Evolutionary conservation across 2,113 vertebrate species (phyloP).

Genomic region (Trinectes maculatus): DNA sequence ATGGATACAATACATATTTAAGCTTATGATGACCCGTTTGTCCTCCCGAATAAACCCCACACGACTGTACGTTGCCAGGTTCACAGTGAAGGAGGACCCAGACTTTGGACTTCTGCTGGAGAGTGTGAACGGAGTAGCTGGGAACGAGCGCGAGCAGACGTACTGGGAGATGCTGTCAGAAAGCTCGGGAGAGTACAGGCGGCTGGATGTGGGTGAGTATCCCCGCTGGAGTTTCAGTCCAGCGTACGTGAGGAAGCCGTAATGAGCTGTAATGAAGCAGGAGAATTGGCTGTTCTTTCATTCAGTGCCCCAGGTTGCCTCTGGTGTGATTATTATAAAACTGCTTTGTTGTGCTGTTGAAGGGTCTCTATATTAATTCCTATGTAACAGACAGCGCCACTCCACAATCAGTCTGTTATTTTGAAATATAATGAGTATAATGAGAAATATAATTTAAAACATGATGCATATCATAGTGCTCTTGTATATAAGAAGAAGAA

Average conservation of each 20-base stretch:
- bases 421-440: not conserved
- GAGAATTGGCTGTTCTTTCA: constrained; percentile 43
- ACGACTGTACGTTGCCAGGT: constrained; percentile 49
- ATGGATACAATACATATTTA: not conserved
- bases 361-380: not conserved
- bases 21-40: not conserved
- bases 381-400: not conserved
- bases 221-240: constrained; percentile 35
- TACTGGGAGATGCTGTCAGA: constrained; percentile 78
- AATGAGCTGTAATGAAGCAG: constrained; percentile 60
- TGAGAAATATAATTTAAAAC: too few relatives aligned
- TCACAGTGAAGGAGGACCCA: constrained; percentile 64
- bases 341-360: not conserved
- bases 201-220: constrained; percentile 70
- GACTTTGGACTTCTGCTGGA: constrained; percentile 68
- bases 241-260: constrained; percentile 36
- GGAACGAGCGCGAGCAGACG: constrained; percentile 47
- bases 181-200: constrained; percentile 42
- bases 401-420: not conserved
- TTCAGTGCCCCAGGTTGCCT: constrained; percentile 10
- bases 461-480: too few relatives aligned
- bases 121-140: constrained; percentile 78
- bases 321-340: constrained; percentile 10
- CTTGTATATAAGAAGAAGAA: too few relatives aligned
- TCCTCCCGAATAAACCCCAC: not conserved